phyloP scores from a whole-genome alignment of 2,797 vertebrate genomes.

The Semaprochilodus insignis region DNA sequence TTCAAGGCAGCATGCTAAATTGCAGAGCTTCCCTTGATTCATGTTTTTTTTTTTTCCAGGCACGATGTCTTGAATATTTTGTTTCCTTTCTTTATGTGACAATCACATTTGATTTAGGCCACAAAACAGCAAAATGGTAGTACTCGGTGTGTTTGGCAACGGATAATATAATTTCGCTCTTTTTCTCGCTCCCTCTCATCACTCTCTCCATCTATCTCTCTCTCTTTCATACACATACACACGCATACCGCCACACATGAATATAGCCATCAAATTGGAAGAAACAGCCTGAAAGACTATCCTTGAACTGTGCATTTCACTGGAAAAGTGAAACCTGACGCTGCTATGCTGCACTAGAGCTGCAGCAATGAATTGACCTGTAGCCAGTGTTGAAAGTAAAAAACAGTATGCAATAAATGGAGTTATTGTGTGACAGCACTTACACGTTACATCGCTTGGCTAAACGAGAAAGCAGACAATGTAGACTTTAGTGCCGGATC shows the following conservation, averaged over 20 bases:
- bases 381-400: too few relatives aligned
- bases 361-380: too few relatives aligned
- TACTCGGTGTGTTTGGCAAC: slow-evolving; percentile 11
- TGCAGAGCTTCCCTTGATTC: slow-evolving; percentile 40
- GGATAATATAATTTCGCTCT: slow-evolving; percentile 8
- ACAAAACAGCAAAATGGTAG: slow-evolving; percentile 1
- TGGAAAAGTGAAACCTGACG: background rate
- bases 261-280: background rate
- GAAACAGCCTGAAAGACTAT: background rate
- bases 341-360: background rate
- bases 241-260: background rate
- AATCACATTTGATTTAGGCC: slow-evolving; percentile 39
- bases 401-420: too few relatives aligned
- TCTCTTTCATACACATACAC: slow-evolving; percentile 9
- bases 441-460: too few relatives aligned
- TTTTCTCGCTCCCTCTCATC: background rate
- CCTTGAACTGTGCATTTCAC: background rate
- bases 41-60: slow-evolving; percentile 41
- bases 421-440: too few relatives aligned
- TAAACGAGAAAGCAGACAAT: too few relatives aligned
- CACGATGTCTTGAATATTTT: slow-evolving; percentile 3
- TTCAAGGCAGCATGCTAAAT: slow-evolving; percentile 60
- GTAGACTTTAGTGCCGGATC: too few relatives aligned
- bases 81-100: slow-evolving; percentile 37
- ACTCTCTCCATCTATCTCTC: slow-evolving; percentile 1